These are phyloP conservation scores for Phacellophora camtschatica DNA, from an alignment of 30 jellyfish, hydroid and myxozoan genomes.

Conservation along the genomic window DNA sequence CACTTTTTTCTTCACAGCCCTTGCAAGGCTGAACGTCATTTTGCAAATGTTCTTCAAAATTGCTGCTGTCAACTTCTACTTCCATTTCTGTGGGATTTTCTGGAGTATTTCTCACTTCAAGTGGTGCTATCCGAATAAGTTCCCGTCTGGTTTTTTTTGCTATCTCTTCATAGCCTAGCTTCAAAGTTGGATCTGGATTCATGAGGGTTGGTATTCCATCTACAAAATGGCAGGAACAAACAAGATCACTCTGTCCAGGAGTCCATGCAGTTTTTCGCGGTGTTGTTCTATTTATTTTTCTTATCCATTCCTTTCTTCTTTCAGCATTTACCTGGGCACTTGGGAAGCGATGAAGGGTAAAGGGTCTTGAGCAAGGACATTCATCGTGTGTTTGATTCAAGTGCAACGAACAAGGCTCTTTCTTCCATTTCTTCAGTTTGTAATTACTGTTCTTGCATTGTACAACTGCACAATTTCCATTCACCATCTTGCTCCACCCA, in stretches of 20 bases:
- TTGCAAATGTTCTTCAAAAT: too few species aligned
- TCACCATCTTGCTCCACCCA: background rate
- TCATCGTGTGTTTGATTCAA: background rate
- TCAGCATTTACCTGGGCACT: background rate
- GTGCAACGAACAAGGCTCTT: background rate
- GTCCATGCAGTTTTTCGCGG: background rate
- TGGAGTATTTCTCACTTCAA: background rate
- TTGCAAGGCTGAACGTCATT: too few species aligned
- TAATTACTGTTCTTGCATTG: conserved; percentile 14
- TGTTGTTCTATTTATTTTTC: background rate
- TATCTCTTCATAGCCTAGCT: conserved; percentile 24
- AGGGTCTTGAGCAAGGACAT: background rate
- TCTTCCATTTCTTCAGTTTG: background rate
- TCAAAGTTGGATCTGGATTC: conserved; percentile 24
- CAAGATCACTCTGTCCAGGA: conserved; percentile 36
- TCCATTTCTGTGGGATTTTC: too few species aligned
- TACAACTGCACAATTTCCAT: conserved; percentile 25
- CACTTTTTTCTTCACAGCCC: too few species aligned
- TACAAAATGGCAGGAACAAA: conserved; percentile 27
- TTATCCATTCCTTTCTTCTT: background rate
- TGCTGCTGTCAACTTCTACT: too few species aligned
- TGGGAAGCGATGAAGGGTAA: background rate
- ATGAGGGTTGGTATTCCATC: conserved; percentile 41
- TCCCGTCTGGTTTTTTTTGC: conserved; percentile 33
- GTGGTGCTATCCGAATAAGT: background rate